Evolutionary conservation across 2,888 invertebrate genomes (phyloP).

Genomic region (Rhyacophila evoluta): DNA sequence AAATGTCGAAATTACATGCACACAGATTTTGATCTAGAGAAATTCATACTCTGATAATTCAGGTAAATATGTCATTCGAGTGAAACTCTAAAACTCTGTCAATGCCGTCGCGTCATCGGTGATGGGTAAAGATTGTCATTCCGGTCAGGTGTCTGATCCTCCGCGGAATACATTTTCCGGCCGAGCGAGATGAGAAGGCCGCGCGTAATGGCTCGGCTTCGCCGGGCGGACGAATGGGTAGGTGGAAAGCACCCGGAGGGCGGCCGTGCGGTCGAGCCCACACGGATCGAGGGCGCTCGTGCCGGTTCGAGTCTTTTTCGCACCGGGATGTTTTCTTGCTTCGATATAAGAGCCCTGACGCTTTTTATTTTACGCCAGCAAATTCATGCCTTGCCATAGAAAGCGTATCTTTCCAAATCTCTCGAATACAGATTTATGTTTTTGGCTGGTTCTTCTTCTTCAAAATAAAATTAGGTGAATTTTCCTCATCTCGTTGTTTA

Average conservation of each 20-base stretch:
- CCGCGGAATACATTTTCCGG: conserved; percentile 22
- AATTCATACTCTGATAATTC: no score
- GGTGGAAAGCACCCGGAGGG: neutral
- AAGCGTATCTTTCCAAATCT: no score
- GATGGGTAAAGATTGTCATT: neutral
- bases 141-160: conserved; percentile 19
- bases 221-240: neutral
- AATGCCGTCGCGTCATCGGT: neutral
- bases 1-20: no score
- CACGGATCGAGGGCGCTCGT: conserved; percentile 10
- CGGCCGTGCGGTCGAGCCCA: conserved; percentile 19
- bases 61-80: no score
- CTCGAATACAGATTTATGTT: no score
- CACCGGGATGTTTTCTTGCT: neutral
- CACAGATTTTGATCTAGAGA: no score
- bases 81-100: neutral
- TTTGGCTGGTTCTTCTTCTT: no score
- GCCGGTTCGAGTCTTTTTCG: neutral
- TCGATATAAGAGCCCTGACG: no score
- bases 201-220: conserved; percentile 10
- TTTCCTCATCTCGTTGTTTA: no score
- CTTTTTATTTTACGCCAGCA: no score
- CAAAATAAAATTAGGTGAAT: no score
- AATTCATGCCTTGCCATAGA: no score
- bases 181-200: conserved; percentile 15